Evolutionary conservation across 1,140 invertebrate species (phyloP), one percentile per base, ranked within the genome.

Genomic region (Trichogramma pretiosum): DNA sequence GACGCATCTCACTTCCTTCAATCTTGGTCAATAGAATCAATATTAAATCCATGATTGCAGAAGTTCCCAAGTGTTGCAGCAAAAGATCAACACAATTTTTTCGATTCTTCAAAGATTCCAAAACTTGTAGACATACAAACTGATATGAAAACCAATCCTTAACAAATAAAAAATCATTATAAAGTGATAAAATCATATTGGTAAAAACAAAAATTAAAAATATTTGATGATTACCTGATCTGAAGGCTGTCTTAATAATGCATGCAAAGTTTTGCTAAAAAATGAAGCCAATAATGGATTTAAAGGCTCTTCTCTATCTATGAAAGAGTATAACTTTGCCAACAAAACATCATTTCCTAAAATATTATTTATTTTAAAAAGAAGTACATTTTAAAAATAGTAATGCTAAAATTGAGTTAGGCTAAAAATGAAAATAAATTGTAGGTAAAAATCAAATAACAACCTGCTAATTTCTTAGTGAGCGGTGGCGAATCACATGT

Each of bases 231-330:
- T 32, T 45, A 87, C 84, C 76, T 81, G 78, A 65, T 84, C 82
- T 63, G 77, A 78, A 67, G 87, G 89, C 62, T 84, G 80, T 48
- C 82, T 81, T 51, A 94, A 80, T 56, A 95, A 77, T 66, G 89
- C 83, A 58, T 87, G 83, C 67, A 97, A 80, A 42, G 89, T 90
- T 79, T 93, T 93, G 70, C 88, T 93, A 74, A 95, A 94, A 78
- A 93, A 97, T 54, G 90, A 94, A 26, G 93, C 91, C 58, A 97
- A 77, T 42, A 98, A 73, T 48, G 93, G 91, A 77, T 98, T 97
- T 35, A 97, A 75, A 26, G 87, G 85, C 62, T 87, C 80, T 49
- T 91, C 83, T 43, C 78, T 79, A 65, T 93, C 84, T 54, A 95
- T 76, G 76, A 95, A 96, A 56, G 82, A 80, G 73, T 91, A 96